These are phyloP conservation scores for Apodemia duryi DNA, from an alignment of 2,888 invertebrate species.

Conservation along the genomic window DNA sequence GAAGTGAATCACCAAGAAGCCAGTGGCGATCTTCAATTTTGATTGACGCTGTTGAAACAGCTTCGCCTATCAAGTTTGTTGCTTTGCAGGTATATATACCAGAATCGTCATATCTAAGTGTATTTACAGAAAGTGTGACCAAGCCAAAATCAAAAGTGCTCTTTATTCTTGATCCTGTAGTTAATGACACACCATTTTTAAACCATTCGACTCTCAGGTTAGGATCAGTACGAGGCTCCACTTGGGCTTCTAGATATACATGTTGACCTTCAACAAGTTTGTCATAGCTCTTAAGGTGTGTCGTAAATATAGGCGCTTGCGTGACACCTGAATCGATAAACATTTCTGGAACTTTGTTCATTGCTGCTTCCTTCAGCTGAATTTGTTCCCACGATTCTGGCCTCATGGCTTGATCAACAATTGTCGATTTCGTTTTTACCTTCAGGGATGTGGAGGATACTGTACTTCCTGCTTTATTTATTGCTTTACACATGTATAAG, in stretches of 20 bases:
- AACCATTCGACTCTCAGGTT: conserved; percentile 94
- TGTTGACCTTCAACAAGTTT: conserved; percentile 92
- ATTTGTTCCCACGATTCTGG: conserved; percentile 96
- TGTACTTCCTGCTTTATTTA: conserved; percentile 95
- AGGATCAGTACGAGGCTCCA: conserved; percentile 93
- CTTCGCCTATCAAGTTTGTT: conserved; percentile 95
- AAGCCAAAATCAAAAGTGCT: conserved; percentile 98
- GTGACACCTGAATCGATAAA: conserved; percentile 91
- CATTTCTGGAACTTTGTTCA: conserved; percentile 93
- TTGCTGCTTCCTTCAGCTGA: conserved; percentile 93
- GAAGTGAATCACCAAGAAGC: conserved; percentile 91
- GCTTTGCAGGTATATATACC: conserved; percentile 98
- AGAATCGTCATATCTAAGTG: conserved; percentile 92
- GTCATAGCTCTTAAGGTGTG: conserved; percentile 91
- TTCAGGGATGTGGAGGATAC: conserved; percentile 94
- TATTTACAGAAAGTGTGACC: conserved; percentile 94
- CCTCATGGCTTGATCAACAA: conserved; percentile 90
- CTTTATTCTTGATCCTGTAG: conserved; percentile 92
- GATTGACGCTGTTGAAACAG: conserved; percentile 93
- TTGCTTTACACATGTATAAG: conserved; percentile 95
- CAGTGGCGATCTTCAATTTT: conserved; percentile 94
- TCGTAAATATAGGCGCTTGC: conserved; percentile 97
- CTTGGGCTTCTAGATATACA: conserved; percentile 92
- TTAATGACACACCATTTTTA: conserved; percentile 92
- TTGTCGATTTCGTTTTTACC: conserved; percentile 89